Evolutionary conservation across 1,140 invertebrate genomes (phyloP).

Genomic region (Harlomillsia oculata): DNA sequence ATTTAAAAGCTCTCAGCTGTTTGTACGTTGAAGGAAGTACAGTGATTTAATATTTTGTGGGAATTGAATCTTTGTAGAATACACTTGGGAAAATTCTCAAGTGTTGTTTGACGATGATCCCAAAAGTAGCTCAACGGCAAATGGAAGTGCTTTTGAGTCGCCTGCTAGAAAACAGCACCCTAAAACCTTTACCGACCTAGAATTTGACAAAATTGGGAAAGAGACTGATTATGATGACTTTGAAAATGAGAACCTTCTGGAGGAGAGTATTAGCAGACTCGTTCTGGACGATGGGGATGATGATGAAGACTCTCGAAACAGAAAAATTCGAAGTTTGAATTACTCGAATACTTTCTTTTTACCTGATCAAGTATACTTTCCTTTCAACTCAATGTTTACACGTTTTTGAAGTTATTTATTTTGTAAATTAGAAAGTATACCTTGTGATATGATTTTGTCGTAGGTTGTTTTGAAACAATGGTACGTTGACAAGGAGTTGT

Average conservation of each 20-base stretch:
- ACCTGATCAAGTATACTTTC: slow-evolving; percentile 29
- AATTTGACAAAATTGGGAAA: too few relatives aligned
- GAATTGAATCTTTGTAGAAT: slow-evolving; percentile 18
- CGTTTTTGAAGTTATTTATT: background rate
- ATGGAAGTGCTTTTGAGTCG: too few relatives aligned
- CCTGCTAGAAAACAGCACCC: too few relatives aligned
- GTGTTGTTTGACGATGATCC: background rate
- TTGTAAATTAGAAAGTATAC: background rate
- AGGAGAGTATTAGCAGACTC: slow-evolving; percentile 32
- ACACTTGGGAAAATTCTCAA: slow-evolving; percentile 24
- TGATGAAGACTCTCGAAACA: slow-evolving; percentile 18
- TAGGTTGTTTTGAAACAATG: slow-evolving; percentile 11
- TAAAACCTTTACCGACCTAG: too few relatives aligned
- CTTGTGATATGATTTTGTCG: background rate
- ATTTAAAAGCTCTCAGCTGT: too few relatives aligned
- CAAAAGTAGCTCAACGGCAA: too few relatives aligned
- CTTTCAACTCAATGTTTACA: background rate
- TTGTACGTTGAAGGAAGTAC: background rate
- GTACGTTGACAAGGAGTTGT: slow-evolving; percentile 26
- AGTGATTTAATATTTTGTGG: background rate
- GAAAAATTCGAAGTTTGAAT: slow-evolving; percentile 16
- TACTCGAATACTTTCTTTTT: slow-evolving; percentile 25
- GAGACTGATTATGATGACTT: slow-evolving; percentile 25
- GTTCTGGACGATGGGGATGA: slow-evolving; percentile 26
- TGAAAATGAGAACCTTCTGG: slow-evolving; percentile 30